Base-by-base conservation (phyloP, 1,140 invertebrate species). In the Leptopilina clavipes region DNA sequence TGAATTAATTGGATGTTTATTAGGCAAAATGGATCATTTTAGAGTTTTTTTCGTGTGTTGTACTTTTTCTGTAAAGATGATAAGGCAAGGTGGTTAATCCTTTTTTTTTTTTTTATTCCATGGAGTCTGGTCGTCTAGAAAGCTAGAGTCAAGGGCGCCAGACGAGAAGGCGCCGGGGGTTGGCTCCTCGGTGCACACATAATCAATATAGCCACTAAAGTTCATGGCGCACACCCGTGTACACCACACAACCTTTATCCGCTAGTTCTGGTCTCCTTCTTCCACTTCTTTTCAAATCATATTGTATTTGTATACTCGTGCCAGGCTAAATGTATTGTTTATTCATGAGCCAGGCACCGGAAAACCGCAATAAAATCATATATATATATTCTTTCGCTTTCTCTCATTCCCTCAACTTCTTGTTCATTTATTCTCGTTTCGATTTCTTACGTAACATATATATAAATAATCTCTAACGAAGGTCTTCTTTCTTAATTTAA, bases 181-280 rank as follows among this genome's bases (percentile, higher is more conserved):
- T 84, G 71, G 78, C 79, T 82, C 80, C 78, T 56, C 79, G 81
- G 77, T 82, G 81, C 81, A 79, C 81, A 78, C 76, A 85, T 86
- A 89, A 89, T 89, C 88, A 87, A 89, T 89, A 88, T 88, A 88
- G 86, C 87, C 79, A 86, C 86, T 87, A 85, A 88, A 89, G 87
- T 88, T 89, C 87, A 89, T 83, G 87, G 86, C 86, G 87, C 87
- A 86, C 82, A 52, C 3, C 48, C 14, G 14, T n/a, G n/a, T 6
- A n/a, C 14, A n/a, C 1, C 48, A 17, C 48, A 52, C 48, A 52
- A 52, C 14, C 48, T 52, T 52, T 52, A 17, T 52, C 17, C 48
- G 14, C 48, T n/a, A 17, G n/a, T 17, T n/a, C 44, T 52, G 48
- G 48, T 52, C 3, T 52, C 48, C n/a, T 52, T 17, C 48, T 17